These are phyloP conservation scores for Thymelicus acteon DNA, from an alignment of 2,888 invertebrate genomes.

Conservation along the genomic window DNA sequence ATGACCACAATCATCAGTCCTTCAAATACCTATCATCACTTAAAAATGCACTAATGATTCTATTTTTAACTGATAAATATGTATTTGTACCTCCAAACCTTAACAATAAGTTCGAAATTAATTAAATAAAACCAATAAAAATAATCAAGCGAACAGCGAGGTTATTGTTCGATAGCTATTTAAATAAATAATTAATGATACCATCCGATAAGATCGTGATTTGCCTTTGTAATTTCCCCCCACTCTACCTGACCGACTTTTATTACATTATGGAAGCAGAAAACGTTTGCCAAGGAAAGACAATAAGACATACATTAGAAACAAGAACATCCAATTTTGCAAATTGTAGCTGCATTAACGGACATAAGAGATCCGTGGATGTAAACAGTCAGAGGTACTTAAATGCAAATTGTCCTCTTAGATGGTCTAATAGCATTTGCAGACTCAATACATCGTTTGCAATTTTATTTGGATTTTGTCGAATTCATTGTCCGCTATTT, in stretches of 20 bases:
- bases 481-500: conserved; percentile 56
- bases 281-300: conserved; percentile 50
- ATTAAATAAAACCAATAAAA: conserved; percentile 22
- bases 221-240: conserved; percentile 44
- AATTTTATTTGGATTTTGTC: conserved; percentile 67
- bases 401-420: conserved; percentile 68
- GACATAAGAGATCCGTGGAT: conserved; percentile 55
- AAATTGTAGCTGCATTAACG: conserved; percentile 66
- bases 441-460: conserved; percentile 65
- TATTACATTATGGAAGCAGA: conserved; percentile 50
- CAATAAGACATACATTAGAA: conserved; percentile 51
- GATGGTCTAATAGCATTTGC: conserved; percentile 52
- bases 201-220: conserved; percentile 45
- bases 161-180: conserved; percentile 23
- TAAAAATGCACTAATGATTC: too few relatives aligned
- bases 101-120: not conserved
- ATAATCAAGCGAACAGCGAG: conserved; percentile 24
- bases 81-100: too few relatives aligned
- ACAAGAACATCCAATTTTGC: conserved; percentile 63
- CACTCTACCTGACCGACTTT: conserved; percentile 47
- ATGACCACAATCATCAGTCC: too few relatives aligned
- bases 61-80: too few relatives aligned
- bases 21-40: too few relatives aligned
- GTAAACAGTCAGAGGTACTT: conserved; percentile 60
- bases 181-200: conserved; percentile 45